phyloP scores from a whole-genome alignment of 1,140 invertebrate genomes.

The Meloidogyne chitwoodi region DNA sequence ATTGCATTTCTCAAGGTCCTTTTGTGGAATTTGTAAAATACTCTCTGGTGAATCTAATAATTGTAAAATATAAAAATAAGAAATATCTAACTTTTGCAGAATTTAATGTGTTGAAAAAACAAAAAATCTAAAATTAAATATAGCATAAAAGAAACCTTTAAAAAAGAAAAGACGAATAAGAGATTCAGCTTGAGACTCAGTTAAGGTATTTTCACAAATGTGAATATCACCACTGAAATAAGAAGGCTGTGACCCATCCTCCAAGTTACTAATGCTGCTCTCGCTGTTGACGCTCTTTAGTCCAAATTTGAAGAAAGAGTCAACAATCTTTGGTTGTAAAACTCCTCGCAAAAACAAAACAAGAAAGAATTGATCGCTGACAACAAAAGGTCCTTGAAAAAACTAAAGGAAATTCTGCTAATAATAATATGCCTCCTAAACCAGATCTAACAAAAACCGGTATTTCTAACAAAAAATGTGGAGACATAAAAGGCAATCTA shows the following conservation, averaged over 20 bases:
- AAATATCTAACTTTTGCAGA: neutral
- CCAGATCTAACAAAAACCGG: too few relatives aligned
- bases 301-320: slow-evolving; percentile 10
- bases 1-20: neutral
- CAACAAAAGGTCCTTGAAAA: slow-evolving; percentile 11
- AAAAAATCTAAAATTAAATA: neutral
- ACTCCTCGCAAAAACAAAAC: neutral
- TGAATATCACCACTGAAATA: neutral
- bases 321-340: neutral
- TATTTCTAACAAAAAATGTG: too few relatives aligned
- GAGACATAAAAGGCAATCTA: too few relatives aligned
- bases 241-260: neutral
- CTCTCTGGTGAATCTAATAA: neutral
- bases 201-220: neutral
- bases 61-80: neutral
- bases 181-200: slow-evolving; percentile 8
- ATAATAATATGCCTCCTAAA: neutral
- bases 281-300: neutral
- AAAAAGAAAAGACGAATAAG: slow-evolving; percentile 13
- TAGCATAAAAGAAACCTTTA: neutral
- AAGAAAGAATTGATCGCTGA: slow-evolving; percentile 13
- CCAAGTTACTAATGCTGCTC: neutral
- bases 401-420: neutral
- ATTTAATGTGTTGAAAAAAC: neutral
- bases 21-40: neutral